Evolutionary conservation across 2,113 vertebrate genomes (phyloP), one percentile per base, ranked within the genome.

Genomic region (Spizaetus ornatus): DNA sequence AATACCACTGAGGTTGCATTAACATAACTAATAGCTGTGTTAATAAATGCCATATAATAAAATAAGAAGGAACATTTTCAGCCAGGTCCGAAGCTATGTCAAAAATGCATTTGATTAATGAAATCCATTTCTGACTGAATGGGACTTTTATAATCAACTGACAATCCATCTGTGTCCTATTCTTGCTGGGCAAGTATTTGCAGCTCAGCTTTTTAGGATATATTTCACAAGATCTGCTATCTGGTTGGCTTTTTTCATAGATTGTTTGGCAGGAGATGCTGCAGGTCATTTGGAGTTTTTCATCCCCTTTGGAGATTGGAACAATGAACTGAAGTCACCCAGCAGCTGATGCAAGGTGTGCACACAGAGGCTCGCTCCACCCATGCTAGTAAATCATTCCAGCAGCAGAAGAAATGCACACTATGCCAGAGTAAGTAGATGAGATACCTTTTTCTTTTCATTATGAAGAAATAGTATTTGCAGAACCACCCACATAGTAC

Each of bases 41-140:
- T 97, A 97, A 97, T 97, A 98, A 97, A 97, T 77, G 87, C 81
- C 55, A 38, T 89, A 63, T 88, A 93, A 95, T 94, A 93, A 96
- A 96, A 88, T 42, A 93, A 96, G 71, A 90, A 52, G 56, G 55
- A 93, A 77, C 32, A 92, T 92, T 87, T 80, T 83, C 93, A 97
- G 90, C 52, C 86, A 90, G 82, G 48, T 94, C 96, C 7, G 9
- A 90, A 80, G 48, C 59, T 83, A 66, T 78, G 82, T 48, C 34
- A 63, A 58, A 73, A 86, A 91, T 45, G 36, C 65, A 23, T 82
- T 79, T 88, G 58, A 84, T 74, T 94, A 90, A 85, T 72, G 80
- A 91, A 96, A 90, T 79, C 86, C n/a, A 76, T 92, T 82, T 65
- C 79, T 76, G 32, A 40, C 45, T 82, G 94, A 96, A 65, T 25